These are phyloP conservation scores for Silvanus unidentatus DNA, from an alignment of 2,888 invertebrate genomes.

Conservation along the genomic window DNA sequence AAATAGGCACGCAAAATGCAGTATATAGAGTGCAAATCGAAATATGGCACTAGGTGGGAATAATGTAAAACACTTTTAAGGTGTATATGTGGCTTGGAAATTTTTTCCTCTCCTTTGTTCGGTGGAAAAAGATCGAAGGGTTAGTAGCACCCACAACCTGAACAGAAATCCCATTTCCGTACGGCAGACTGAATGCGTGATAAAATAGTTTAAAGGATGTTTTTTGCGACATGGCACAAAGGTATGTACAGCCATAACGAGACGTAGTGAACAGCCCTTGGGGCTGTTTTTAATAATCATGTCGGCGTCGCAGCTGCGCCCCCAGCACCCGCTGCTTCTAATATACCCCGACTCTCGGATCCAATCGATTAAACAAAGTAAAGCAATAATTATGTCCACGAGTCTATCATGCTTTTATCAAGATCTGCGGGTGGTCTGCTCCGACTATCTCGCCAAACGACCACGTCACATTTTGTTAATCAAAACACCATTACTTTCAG, in stretches of 20 bases:
- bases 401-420: conserved; percentile 24
- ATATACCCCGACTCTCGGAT: conserved; percentile 30
- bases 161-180: conserved; percentile 7
- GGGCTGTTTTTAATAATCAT: conserved; percentile 30
- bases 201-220: conserved; percentile 10
- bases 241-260: conserved; percentile 7
- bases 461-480: no score
- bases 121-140: no score
- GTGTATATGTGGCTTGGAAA: no score
- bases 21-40: no score
- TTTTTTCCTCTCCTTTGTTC: no score
- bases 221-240: conserved; percentile 6
- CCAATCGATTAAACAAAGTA: conserved; percentile 38
- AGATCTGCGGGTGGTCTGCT: conserved; percentile 30
- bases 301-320: conserved; percentile 29
- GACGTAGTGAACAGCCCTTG: conserved; percentile 20
- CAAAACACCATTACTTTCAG: no score
- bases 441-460: conserved; percentile 11
- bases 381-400: conserved; percentile 31
- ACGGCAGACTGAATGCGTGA: conserved; percentile 5
- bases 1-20: no score
- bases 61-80: no score
- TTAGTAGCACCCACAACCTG: no score
- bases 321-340: conserved; percentile 25
- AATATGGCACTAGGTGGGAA: no score